Base-by-base conservation (phyloP, 2,888 invertebrate genomes). In the Teleogryllus oceanicus region DNA sequence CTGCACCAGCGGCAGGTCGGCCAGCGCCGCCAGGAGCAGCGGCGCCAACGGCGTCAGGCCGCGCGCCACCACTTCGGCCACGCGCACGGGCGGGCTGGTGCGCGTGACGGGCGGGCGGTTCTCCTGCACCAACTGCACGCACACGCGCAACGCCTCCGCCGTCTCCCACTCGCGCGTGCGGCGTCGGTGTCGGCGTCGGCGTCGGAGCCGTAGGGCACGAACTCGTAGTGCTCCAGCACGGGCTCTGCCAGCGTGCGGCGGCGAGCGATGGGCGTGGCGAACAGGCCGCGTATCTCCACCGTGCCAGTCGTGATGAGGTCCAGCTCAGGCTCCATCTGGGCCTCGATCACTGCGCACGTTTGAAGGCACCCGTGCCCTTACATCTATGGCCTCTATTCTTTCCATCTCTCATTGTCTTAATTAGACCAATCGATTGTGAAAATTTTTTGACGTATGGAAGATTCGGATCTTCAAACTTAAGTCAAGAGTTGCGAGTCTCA, bases 121-220 rank as follows among this genome's bases (percentile, higher is more conserved):
- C 86, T 96, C 96, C 0, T 94, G 85, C 0, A 92, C 90, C 0
- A 94, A 85, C 86, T 96, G 96, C 11, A 94, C 88, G 84, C 91
- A 88, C 1, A 90, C 87, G 49, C 93, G 88, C 0, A 92, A 86
- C 0, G 91, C 89, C 83, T 91, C 90, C 37, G n/a, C 20, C 18
- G n/a, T 50, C 81, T 88, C 87, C n/a, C 88, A 80, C 11, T 83
- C 81, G 13, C 62, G 62, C 62, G 93, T 91, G 0, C 11, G 16
- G 62, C 13, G 37, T 37, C 37, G 62, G 62, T 2, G 37, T 37
- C 37, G 62, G 62, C 13, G 37, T 37, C 37, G 62, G 62, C 13
- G 37, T 37, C 37, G 62, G 62, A n/a, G 62, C n/a, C n/a, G 62
- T 18, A 62, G n/a, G 62, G 62, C 13, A 62, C n/a, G 62, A 62